These are phyloP conservation scores for Oreohelix idahoensis DNA, from an alignment of 1,140 invertebrate species.

Conservation along the genomic window DNA sequence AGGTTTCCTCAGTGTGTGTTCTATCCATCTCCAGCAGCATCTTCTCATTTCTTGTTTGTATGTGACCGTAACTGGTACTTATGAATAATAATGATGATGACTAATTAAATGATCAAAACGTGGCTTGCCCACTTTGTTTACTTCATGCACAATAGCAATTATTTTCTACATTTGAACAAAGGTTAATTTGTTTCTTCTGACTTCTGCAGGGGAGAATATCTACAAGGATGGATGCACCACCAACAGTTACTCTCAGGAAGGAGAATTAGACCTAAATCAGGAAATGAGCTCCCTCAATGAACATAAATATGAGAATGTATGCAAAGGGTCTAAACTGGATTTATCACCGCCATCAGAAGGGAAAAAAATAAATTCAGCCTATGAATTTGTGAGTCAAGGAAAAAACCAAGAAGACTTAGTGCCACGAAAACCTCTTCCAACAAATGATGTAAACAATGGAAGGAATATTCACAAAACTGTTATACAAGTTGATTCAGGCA, in stretches of 20 bases:
- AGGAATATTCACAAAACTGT: slow-evolving; percentile 2
- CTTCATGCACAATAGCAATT: too few relatives aligned
- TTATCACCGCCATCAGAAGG: background rate
- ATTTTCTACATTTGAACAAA: too few relatives aligned
- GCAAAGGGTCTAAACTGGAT: background rate
- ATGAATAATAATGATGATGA: too few relatives aligned
- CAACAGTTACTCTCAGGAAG: background rate
- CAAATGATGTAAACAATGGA: background rate
- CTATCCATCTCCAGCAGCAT: too few relatives aligned
- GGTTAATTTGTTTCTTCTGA: background rate
- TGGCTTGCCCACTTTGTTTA: too few relatives aligned
- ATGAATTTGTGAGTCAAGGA: background rate
- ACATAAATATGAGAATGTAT: too few relatives aligned
- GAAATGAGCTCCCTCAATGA: background rate
- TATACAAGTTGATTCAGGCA: slow-evolving; percentile 21
- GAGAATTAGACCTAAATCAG: background rate
- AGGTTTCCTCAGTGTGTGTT: too few relatives aligned
- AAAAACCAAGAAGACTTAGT: background rate
- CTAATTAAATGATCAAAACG: too few relatives aligned
- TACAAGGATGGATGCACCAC: background rate
- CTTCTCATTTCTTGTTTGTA: too few relatives aligned
- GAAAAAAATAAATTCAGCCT: background rate
- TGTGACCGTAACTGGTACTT: too few relatives aligned
- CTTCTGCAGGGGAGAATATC: background rate
- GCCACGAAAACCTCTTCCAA: background rate